Evolutionary conservation across 2,113 vertebrate genomes (phyloP).

Genomic region (mouse (Mus musculus)): GRCm39 chr5:47949001-47949500

Average conservation of each 20-base stretch:
- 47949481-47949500: neutral
- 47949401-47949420: neutral
- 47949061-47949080: neutral
- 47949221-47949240: neutral
- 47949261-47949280: neutral
- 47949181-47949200: conserved; percentile 50
- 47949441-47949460: neutral
- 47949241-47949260: conserved; percentile 11
- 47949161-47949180: neutral
- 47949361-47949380: neutral
- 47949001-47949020: neutral
- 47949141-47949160: neutral
- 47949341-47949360: no score
- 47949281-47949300: neutral
- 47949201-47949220: conserved; percentile 35
- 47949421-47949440: neutral
- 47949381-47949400: neutral
- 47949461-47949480: accelerated
- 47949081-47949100: neutral
- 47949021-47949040: neutral
- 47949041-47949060: neutral
- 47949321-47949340: no score
- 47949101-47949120: neutral
- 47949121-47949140: conserved; percentile 40
- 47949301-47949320: neutral